Evolutionary conservation across 2,888 invertebrate species (phyloP).

Genomic region (Rhyacophila evoluta): DNA sequence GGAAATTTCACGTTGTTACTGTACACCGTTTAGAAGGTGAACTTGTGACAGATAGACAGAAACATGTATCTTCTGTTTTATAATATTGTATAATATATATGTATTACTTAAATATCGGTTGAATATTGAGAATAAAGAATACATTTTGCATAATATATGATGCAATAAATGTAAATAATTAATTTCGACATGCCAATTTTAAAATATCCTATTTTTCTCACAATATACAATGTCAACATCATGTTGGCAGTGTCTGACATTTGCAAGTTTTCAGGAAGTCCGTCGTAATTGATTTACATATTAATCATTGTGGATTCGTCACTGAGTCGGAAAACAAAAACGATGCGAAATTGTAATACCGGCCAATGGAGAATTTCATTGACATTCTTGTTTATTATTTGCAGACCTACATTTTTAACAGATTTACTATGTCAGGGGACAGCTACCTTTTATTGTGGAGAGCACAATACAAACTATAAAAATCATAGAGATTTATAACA

Average conservation of each 20-base stretch:
- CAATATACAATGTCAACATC: background rate
- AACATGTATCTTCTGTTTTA: no score
- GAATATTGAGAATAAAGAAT: background rate
- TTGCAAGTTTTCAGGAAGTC: background rate
- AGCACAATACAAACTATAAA: no score
- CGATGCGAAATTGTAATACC: background rate
- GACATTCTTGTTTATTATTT: background rate
- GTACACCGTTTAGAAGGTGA: no score
- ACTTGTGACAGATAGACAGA: no score
- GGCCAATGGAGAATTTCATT: background rate
- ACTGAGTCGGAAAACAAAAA: background rate
- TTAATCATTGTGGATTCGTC: background rate
- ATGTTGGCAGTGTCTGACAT: background rate
- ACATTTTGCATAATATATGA: background rate
- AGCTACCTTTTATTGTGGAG: no score
- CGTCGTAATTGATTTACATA: background rate
- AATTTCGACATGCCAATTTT: background rate
- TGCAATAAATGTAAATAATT: background rate
- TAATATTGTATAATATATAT: no score
- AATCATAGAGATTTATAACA: no score
- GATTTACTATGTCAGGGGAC: background rate
- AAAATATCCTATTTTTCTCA: background rate
- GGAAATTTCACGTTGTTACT: no score
- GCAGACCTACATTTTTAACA: slow-evolving; percentile 2
- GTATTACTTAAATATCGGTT: background rate